Conservation (phyloP, 1,140 invertebrate genomes). For the Hydropsyche tenuis region DNA sequence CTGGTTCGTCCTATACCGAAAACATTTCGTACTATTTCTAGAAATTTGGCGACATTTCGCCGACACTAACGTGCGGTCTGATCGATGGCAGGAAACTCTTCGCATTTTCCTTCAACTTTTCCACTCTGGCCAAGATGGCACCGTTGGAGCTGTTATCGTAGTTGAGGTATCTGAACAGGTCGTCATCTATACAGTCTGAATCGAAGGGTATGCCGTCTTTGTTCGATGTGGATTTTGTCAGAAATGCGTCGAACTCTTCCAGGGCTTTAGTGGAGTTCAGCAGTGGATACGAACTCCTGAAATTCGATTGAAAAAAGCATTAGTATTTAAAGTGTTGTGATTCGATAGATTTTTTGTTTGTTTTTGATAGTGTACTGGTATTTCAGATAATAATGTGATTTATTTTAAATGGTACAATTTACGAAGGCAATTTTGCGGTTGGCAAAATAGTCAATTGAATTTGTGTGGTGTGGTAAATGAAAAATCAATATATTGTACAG, state of each 20-base stretch:
- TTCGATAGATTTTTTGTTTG: too few relatives aligned
- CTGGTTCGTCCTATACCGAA: too few relatives aligned
- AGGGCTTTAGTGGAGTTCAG: conserved; percentile 6
- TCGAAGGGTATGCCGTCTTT: conserved; percentile 39
- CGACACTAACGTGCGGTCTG: conserved; percentile 53
- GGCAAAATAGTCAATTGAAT: too few relatives aligned
- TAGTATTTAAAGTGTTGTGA: too few relatives aligned
- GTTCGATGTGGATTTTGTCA: conserved; percentile 2
- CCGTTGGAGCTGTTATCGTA: conserved; percentile 24
- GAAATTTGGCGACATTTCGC: not conserved
- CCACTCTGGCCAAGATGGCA: not conserved
- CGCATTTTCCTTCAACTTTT: conserved; percentile 6
- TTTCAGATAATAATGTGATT: too few relatives aligned
- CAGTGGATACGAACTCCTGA: conserved; percentile 7
- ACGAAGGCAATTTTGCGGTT: too few relatives aligned
- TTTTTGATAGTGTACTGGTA: too few relatives aligned
- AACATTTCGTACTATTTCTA: too few relatives aligned
- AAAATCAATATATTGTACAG: too few relatives aligned
- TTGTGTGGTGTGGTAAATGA: too few relatives aligned
- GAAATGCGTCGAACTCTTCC: conserved; percentile 33
- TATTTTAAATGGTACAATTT: too few relatives aligned
- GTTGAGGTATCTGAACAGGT: conserved; percentile 49
- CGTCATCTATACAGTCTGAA: conserved; percentile 54
- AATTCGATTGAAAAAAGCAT: conserved; percentile 3
- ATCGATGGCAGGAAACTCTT: conserved; percentile 48